Percentiles rank a stretch among this genome's conserved stretches.
These are phyloP conservation scores for Reticulitermes lucifugus DNA, from an alignment of 2,888 invertebrate species.

Conservation along the genomic window DNA sequence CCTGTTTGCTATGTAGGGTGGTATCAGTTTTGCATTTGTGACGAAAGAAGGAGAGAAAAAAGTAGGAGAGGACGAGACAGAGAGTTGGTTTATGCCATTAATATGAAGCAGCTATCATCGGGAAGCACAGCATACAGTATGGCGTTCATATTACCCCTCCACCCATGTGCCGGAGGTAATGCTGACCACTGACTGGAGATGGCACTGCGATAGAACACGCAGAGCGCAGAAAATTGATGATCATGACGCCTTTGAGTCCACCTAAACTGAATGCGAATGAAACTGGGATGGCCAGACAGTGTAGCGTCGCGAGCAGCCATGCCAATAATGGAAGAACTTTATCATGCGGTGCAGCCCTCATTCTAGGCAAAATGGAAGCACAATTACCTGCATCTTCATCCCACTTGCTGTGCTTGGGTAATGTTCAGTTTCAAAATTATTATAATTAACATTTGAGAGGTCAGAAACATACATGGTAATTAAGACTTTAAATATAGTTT, in stretches of 20 bases:
- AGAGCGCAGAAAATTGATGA: conserved; percentile 44
- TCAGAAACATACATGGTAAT: too few relatives aligned
- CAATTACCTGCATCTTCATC: too few relatives aligned
- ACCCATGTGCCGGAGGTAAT: conserved; percentile 24
- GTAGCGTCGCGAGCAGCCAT: not conserved
- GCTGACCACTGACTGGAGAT: conserved; percentile 47
- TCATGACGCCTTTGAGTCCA: conserved; percentile 12
- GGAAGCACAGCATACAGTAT: not conserved
- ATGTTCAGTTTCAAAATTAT: too few relatives aligned
- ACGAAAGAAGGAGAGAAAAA: not conserved
- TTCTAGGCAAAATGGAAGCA: too few relatives aligned
- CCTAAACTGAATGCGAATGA: not conserved
- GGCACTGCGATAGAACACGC: conserved; percentile 48
- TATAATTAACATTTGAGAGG: too few relatives aligned
- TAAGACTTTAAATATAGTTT: too few relatives aligned
- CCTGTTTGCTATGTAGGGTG: not conserved
- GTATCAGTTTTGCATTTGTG: conserved; percentile 16
- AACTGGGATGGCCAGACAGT: not conserved
- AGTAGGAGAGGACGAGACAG: not conserved
- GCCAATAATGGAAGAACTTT: not conserved
- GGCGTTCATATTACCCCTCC: conserved; percentile 4
- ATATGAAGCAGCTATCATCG: conserved; percentile 27
- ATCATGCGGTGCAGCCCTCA: too few relatives aligned
- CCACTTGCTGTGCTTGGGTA: too few relatives aligned
- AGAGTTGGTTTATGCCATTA: conserved; percentile 20